A percentile compares a stretch with the other conserved stretches of the same genome.
Conservation (phyloP, 2,797 vertebrate genomes). For the Peromyscus attwateri region DNA sequence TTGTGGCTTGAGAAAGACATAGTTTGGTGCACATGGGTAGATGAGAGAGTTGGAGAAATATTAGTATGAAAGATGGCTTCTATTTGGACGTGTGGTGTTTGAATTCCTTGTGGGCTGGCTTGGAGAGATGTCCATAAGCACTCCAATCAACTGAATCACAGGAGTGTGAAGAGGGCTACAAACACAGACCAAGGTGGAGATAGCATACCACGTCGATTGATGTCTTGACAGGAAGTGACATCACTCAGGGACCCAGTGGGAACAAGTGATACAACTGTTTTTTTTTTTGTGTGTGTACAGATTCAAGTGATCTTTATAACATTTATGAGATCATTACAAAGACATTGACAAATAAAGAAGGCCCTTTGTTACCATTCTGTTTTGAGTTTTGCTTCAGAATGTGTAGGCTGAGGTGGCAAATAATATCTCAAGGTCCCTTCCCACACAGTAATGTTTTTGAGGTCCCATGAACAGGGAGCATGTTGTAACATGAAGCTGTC, state of each 20-base stretch:
- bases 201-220: neutral
- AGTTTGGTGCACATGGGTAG: neutral
- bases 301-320: neutral
- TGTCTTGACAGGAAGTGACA: neutral
- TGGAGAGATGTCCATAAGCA: neutral
- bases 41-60: neutral
- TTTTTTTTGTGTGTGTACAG: neutral
- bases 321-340: conserved; percentile 13
- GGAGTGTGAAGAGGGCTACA: neutral
- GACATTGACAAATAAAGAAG: neutral
- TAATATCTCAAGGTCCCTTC: conserved; percentile 32
- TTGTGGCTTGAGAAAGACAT: neutral
- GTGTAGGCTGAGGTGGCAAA: neutral
- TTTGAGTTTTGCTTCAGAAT: conserved; percentile 34
- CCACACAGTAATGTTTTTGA: neutral
- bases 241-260: neutral
- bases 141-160: neutral
- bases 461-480: neutral
- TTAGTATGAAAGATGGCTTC: conserved; percentile 40
- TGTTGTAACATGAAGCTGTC: conserved; percentile 41
- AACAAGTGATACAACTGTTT: neutral
- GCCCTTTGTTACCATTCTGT: neutral
- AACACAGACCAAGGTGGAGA: neutral
- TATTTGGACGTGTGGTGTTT: neutral
- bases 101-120: neutral